Evolutionary conservation across 2,113 vertebrate species (phyloP).

Genomic region (Gobio gobio): DNA sequence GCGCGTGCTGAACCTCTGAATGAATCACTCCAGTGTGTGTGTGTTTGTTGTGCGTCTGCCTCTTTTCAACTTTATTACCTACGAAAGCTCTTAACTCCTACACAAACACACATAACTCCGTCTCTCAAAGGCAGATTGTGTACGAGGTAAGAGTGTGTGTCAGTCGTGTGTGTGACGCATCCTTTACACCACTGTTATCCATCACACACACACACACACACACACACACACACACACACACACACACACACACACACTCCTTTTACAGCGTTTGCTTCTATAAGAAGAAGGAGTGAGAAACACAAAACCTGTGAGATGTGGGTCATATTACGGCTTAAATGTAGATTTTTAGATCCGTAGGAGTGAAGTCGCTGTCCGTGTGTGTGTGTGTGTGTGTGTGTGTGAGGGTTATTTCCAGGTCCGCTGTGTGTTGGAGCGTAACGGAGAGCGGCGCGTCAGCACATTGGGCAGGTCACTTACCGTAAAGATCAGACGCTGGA

Average conservation of each 20-base stretch:
- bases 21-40: slow-evolving; percentile 50
- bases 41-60: slow-evolving; percentile 69
- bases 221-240: too few species aligned
- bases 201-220: not conserved
- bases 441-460: slow-evolving; percentile 34
- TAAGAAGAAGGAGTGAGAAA: not conserved
- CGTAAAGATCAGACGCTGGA: slow-evolving; percentile 45
- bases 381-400: not conserved
- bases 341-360: not conserved
- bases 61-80: slow-evolving; percentile 73
- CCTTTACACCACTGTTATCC: not conserved
- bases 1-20: slow-evolving; percentile 16
- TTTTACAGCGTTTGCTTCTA: not conserved
- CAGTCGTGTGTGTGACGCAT: too few species aligned
- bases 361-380: slow-evolving; percentile 64
- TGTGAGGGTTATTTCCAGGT: slow-evolving; percentile 20
- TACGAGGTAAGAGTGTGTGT: not conserved
- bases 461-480: slow-evolving; percentile 42
- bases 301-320: not conserved
- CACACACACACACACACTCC: too few species aligned
- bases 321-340: not conserved
- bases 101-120: not conserved
- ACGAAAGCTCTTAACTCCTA: slow-evolving; percentile 69
- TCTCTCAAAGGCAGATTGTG: not conserved
- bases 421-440: slow-evolving; percentile 49